A percentile compares a stretch with the other conserved stretches of the same genome.
Evolutionary conservation across 2,797 vertebrate species (phyloP).

Genomic region (Poeciliopsis turneri): DNA sequence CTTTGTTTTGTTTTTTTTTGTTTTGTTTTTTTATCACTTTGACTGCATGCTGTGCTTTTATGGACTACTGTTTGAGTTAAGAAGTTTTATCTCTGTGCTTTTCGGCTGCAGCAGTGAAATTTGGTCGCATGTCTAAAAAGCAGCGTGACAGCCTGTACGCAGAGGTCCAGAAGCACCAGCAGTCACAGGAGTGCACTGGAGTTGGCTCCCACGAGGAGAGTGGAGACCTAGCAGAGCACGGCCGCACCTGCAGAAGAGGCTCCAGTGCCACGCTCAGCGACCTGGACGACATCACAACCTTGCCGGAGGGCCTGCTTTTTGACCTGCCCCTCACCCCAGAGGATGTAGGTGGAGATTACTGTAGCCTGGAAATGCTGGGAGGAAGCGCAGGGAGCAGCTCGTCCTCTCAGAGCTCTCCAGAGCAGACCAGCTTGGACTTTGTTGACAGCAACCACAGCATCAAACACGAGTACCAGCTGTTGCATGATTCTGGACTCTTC

Average conservation of each 20-base stretch:
- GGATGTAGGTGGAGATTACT: constrained; percentile 81
- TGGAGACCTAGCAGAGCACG: constrained; percentile 59
- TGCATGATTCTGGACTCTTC: constrained; percentile 84
- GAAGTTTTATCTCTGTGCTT: not conserved
- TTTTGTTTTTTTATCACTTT: not conserved
- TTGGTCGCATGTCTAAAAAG: constrained; percentile 95
- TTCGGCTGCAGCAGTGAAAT: constrained; percentile 86
- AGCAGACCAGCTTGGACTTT: constrained; percentile 85
- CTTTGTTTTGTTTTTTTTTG: not conserved
- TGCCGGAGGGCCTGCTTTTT: constrained; percentile 88
- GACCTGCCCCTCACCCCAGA: constrained; percentile 90
- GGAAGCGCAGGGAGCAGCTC: constrained; percentile 78
- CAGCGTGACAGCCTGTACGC: constrained; percentile 92
- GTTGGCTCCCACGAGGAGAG: constrained; percentile 56
- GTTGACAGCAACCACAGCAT: constrained; percentile 79
- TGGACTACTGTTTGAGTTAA: constrained; percentile 8
- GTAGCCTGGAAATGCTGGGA: constrained; percentile 85
- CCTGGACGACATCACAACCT: constrained; percentile 85
- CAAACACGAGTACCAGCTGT: constrained; percentile 88
- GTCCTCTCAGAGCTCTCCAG: constrained; percentile 87
- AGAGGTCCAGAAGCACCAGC: constrained; percentile 93
- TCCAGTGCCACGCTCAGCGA: constrained; percentile 84
- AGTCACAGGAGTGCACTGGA: constrained; percentile 80
- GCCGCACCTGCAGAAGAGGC: constrained; percentile 84
- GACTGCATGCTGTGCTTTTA: constrained; percentile 8